Evolutionary conservation across 1,140 invertebrate genomes (phyloP), one percentile per base, ranked within the genome.

Genomic region (Saccostrea glomerata): DNA sequence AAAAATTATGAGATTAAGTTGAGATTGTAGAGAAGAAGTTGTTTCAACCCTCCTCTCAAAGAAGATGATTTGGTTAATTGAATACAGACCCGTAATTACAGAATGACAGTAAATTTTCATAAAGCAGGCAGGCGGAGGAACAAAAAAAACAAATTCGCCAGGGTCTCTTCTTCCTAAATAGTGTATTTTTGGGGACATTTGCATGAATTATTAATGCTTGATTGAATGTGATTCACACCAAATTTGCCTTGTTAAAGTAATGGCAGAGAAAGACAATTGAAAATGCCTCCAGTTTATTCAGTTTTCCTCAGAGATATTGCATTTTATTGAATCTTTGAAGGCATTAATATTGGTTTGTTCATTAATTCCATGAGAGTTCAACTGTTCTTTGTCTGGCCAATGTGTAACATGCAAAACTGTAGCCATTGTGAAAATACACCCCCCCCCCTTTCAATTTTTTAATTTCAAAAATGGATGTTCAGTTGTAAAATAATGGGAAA

Each of bases 191-290:
- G 70, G 70, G 70, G 70, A 77, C 70, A 77, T 77, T 77, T 77
- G 70, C 70, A 77, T 77, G 70, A 77, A 77, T 77, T 77, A 77
- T 77, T 77, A 77, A 77, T 77, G 70, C 70, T 77, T 30, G 70
- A 77, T 77, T 77, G 70, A 77, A 77, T 77, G 70, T 77, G 70
- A 77, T 77, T 77, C 70, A 77, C 70, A 77, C 70, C 70, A 77
- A 77, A 77, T 77, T 77, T 77, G 70, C 70, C 70, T 77, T 40
- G 70, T 77, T 77, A 77, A 30, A 23, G 70, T 77, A 77, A 77
- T 77, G 70, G 70, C 23, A 36, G 70, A 25, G 70, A 25, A 77
- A 77, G 70, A 77, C 70, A 77, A 77, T 77, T 77, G 70, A 36
- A 77, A 77, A 77, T 77, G 70, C 70, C 60, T 77, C 25, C 15